phyloP scores from a whole-genome alignment of 2,113 vertebrate genomes.

The Sakesphorus luctuosus region DNA sequence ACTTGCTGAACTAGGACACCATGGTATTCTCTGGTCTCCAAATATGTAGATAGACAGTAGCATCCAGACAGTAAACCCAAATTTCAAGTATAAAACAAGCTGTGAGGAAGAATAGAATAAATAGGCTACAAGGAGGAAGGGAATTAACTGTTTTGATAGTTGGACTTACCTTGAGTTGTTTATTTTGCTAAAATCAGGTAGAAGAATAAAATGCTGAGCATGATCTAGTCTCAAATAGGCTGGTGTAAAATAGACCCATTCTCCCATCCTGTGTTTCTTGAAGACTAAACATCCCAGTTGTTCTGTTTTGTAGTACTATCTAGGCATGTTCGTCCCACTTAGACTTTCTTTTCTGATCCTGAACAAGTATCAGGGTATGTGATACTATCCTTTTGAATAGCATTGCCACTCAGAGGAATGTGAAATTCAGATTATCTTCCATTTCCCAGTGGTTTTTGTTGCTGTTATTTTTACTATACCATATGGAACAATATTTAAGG shows the following conservation, averaged over 20 bases:
- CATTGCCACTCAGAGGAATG: not conserved
- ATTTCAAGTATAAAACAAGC: not conserved
- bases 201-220: not conserved
- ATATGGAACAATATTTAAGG: not conserved
- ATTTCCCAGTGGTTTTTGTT: not conserved
- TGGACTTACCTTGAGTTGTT: not conserved
- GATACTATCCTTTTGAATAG: not conserved
- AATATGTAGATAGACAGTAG: not conserved
- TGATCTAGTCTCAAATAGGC: not conserved
- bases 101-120: not conserved
- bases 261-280: not conserved
- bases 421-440: not conserved
- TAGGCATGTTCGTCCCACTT: not conserved
- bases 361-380: not conserved
- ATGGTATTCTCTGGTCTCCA: not conserved
- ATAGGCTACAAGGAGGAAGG: not conserved
- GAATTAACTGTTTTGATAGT: not conserved
- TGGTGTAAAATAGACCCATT: not conserved
- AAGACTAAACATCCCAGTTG: not conserved
- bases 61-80: not conserved
- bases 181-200: not conserved
- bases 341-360: not conserved
- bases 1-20: too few relatives aligned
- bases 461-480: not conserved
- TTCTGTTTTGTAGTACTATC: not conserved